Evolutionary conservation across 2,797 vertebrate species (phyloP).

Genomic region (Liasis olivaceus): DNA sequence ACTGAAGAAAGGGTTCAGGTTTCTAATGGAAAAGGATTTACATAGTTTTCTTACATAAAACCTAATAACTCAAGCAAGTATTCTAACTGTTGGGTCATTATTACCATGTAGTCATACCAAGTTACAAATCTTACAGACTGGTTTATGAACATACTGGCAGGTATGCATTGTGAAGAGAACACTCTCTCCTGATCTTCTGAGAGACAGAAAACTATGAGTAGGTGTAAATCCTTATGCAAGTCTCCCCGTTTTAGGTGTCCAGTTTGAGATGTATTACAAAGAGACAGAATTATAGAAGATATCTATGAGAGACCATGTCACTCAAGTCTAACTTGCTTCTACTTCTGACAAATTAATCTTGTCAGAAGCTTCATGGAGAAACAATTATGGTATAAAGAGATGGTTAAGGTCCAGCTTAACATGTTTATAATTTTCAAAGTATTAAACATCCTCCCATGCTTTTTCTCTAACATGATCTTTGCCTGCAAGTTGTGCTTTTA

Average conservation of each 20-base stretch:
- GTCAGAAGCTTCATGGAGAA: background rate
- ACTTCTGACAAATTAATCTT: constrained; percentile 21
- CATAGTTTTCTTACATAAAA: constrained; percentile 67
- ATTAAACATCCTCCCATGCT: background rate
- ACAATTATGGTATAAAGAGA: background rate
- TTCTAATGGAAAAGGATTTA: constrained; percentile 64
- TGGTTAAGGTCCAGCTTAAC: background rate
- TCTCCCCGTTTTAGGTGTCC: constrained; percentile 1
- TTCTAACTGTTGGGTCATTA: constrained; percentile 61
- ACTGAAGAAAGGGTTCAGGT: constrained; percentile 65
- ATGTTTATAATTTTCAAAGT: constrained; percentile 21
- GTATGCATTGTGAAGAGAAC: constrained; percentile 62
- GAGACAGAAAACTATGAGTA: constrained; percentile 34
- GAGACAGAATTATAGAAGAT: background rate
- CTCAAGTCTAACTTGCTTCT: background rate
- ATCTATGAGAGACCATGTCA: background rate
- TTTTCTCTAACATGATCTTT: background rate
- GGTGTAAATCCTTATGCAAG: constrained; percentile 7
- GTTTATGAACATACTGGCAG: constrained; percentile 61
- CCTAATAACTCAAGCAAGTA: constrained; percentile 69
- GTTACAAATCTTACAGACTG: constrained; percentile 56
- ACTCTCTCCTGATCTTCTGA: constrained; percentile 31
- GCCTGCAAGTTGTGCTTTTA: background rate
- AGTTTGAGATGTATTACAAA: constrained; percentile 31
- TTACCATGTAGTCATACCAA: constrained; percentile 65